phyloP scores from a whole-genome alignment of 2,113 vertebrate genomes.

The Phalacrocorax aristotelis region DNA sequence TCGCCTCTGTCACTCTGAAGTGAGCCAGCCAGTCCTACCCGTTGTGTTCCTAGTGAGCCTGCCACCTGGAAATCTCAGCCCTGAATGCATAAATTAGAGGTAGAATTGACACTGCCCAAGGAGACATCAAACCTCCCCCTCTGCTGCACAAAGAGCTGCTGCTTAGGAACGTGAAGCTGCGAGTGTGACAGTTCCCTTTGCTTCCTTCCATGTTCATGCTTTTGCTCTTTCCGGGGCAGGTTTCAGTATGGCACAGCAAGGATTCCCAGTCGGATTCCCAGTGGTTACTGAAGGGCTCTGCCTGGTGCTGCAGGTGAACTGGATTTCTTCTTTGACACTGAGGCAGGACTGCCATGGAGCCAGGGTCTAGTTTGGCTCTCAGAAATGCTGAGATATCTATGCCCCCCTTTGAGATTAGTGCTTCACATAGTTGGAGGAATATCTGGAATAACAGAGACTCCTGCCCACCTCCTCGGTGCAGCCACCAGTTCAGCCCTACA shows the following conservation, averaged over 20 bases:
- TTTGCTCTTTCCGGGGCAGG: background rate
- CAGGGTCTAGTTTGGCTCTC: background rate
- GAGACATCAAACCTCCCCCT: background rate
- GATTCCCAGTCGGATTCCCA: background rate
- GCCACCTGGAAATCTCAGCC: background rate
- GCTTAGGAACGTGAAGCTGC: background rate
- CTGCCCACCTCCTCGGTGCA: background rate
- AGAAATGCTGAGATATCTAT: background rate
- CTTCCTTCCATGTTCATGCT: background rate
- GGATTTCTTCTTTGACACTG: background rate
- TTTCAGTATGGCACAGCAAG: background rate
- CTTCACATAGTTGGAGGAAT: background rate
- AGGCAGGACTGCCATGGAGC: background rate
- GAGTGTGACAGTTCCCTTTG: background rate
- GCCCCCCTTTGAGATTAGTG: background rate
- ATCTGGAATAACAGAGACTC: background rate
- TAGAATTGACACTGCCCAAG: background rate
- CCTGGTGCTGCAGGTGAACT: background rate
- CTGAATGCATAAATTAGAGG: background rate
- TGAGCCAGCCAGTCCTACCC: background rate
- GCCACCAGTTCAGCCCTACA: background rate
- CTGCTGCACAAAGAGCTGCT: background rate
- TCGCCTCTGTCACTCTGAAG: background rate
- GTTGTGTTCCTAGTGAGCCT: background rate
- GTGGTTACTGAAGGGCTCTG: background rate